Evolutionary conservation across 2,888 invertebrate species (phyloP).

Genomic region (Andrena minutula): DNA sequence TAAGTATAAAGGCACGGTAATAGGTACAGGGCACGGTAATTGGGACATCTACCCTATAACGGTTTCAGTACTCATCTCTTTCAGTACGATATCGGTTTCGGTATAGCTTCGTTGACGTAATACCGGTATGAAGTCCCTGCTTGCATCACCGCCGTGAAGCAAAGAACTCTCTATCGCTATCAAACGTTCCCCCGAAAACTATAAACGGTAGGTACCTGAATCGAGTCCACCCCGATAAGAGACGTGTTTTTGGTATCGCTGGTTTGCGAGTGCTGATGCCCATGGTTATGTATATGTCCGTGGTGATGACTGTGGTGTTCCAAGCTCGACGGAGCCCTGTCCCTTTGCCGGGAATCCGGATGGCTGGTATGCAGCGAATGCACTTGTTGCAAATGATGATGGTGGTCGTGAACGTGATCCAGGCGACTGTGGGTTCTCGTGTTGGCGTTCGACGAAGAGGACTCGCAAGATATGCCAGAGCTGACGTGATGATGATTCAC

Average conservation of each 20-base stretch:
- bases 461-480: slow-evolving; percentile 80
- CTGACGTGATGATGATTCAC: slow-evolving; percentile 77
- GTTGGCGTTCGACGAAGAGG: slow-evolving; percentile 79
- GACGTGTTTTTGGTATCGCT: slow-evolving; percentile 76
- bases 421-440: slow-evolving; percentile 77
- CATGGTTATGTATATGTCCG: slow-evolving; percentile 70
- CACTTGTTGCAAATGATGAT: slow-evolving; percentile 74
- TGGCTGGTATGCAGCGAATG: slow-evolving; percentile 65
- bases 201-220: slow-evolving; percentile 76
- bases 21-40: no score
- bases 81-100: no score
- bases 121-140: no score
- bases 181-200: no score
- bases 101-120: no score
- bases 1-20: no score
- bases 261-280: slow-evolving; percentile 65
- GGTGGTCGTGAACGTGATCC: slow-evolving; percentile 79
- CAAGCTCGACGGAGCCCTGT: slow-evolving; percentile 70
- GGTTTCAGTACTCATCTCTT: no score
- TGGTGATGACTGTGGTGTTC: slow-evolving; percentile 72
- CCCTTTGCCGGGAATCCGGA: slow-evolving; percentile 72
- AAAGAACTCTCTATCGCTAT: no score
- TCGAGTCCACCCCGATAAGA: slow-evolving; percentile 77
- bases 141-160: no score
- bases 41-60: no score